Evolutionary conservation across 2,113 vertebrate species (phyloP).

Genomic region (Pao palembangensis): DNA sequence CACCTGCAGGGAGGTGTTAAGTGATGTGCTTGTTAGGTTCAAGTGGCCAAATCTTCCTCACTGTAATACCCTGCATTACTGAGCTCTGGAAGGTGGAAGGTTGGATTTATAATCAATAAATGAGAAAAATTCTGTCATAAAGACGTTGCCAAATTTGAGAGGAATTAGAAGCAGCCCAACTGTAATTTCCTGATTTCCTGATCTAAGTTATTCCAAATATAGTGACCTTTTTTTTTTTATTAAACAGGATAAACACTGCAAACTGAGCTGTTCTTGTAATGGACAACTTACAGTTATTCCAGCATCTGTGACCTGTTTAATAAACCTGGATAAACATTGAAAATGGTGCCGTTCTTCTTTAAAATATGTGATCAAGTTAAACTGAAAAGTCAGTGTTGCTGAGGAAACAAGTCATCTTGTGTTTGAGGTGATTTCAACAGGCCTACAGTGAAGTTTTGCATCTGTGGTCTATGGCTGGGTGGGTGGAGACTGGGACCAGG

Average conservation of each 20-base stretch:
- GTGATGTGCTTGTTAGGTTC: slow-evolving; percentile 62
- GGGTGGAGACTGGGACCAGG: slow-evolving; percentile 30
- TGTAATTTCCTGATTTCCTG: too few relatives aligned
- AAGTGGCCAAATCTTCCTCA: slow-evolving; percentile 69
- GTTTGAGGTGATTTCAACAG: background rate
- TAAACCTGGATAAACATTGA: too few relatives aligned
- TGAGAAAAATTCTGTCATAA: background rate
- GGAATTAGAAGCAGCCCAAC: too few relatives aligned
- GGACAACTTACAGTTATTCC: too few relatives aligned
- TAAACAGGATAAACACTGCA: too few relatives aligned
- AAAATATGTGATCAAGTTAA: too few relatives aligned
- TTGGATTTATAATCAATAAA: background rate
- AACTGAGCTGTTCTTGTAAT: too few relatives aligned
- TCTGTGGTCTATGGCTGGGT: slow-evolving; percentile 24
- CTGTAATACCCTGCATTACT: slow-evolving; percentile 58
- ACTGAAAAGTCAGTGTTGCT: background rate
- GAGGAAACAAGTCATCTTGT: background rate
- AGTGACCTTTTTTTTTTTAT: too few relatives aligned
- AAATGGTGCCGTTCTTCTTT: too few relatives aligned
- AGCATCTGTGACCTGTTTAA: too few relatives aligned
- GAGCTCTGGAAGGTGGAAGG: slow-evolving; percentile 33
- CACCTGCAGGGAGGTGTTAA: slow-evolving; percentile 69
- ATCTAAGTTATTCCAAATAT: too few relatives aligned
- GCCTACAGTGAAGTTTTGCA: slow-evolving; percentile 39
- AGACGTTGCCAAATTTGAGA: too few relatives aligned